These are phyloP conservation scores for Iguana delicatissima DNA, from an alignment of 2,797 vertebrate genomes.

Conservation along the genomic window DNA sequence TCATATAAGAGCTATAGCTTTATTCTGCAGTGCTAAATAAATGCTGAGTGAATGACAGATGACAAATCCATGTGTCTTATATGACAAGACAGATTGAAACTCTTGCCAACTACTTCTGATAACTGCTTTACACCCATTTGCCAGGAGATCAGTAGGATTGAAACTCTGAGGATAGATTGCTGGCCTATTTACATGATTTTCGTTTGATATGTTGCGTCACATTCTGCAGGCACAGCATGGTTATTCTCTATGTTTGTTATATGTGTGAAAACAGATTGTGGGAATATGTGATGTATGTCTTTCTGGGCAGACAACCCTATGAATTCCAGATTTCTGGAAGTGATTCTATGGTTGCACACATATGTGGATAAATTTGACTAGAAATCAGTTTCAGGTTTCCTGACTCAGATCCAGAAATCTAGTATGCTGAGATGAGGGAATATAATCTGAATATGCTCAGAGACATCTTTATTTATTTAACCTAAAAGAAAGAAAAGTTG, in stretches of 20 bases:
- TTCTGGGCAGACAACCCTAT: background rate
- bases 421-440: background rate
- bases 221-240: background rate
- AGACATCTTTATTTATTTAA: background rate
- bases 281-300: background rate
- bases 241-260: background rate
- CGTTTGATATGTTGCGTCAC: background rate
- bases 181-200: background rate
- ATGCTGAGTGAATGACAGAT: conserved; percentile 65
- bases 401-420: background rate
- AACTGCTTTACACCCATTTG: background rate
- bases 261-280: conserved; percentile 19
- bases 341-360: background rate
- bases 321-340: background rate
- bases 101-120: background rate
- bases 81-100: conserved; percentile 11
- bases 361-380: background rate
- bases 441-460: background rate
- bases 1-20: conserved; percentile 68
- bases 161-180: background rate
- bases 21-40: conserved; percentile 61
- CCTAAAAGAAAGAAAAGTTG: too few species aligned
- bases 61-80: conserved; percentile 61
- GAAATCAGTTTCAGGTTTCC: background rate
- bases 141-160: background rate